Conservation (phyloP, 2,888 invertebrate genomes). For the Dasypolia templi region DNA sequence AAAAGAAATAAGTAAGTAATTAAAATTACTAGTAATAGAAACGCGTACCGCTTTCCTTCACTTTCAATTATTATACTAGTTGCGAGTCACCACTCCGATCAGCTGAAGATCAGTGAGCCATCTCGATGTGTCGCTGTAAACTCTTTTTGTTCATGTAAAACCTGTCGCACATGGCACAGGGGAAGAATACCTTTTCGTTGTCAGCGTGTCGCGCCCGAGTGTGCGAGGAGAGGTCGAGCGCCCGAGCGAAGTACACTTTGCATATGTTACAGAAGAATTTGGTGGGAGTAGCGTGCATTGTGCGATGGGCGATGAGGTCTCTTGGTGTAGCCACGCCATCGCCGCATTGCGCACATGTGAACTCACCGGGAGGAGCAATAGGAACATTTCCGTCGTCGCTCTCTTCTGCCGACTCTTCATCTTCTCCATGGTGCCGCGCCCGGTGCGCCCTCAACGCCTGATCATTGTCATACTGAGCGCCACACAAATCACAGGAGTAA, state of each 20-base stretch:
- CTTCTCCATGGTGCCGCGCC: constrained; percentile 90
- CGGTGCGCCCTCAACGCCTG: constrained; percentile 90
- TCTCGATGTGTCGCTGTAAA: constrained; percentile 89
- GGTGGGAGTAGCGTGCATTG: constrained; percentile 88
- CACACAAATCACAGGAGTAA: constrained; percentile 91
- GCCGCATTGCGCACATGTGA: constrained; percentile 89
- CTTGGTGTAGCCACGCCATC: constrained; percentile 90
- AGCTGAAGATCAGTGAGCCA: constrained; percentile 85
- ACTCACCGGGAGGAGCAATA: constrained; percentile 84
- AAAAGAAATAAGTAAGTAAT: constrained; percentile 46
- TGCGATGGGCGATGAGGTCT: constrained; percentile 90
- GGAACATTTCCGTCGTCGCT: constrained; percentile 80
- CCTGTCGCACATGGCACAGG: constrained; percentile 90
- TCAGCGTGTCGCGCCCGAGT: constrained; percentile 88
- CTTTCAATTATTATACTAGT: constrained; percentile 50
- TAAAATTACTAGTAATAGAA: constrained; percentile 54
- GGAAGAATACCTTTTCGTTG: constrained; percentile 89
- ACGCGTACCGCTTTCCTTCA: constrained; percentile 56
- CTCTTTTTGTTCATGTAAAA: constrained; percentile 90
- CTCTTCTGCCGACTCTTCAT: constrained; percentile 84
- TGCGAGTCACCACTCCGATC: constrained; percentile 37
- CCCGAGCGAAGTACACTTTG: constrained; percentile 88
- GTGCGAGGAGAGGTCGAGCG: constrained; percentile 86
- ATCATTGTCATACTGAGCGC: constrained; percentile 90
- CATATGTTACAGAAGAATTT: constrained; percentile 91